Base-by-base conservation (phyloP, 2,797 vertebrate species). In the Decapterus maruadsi region DNA sequence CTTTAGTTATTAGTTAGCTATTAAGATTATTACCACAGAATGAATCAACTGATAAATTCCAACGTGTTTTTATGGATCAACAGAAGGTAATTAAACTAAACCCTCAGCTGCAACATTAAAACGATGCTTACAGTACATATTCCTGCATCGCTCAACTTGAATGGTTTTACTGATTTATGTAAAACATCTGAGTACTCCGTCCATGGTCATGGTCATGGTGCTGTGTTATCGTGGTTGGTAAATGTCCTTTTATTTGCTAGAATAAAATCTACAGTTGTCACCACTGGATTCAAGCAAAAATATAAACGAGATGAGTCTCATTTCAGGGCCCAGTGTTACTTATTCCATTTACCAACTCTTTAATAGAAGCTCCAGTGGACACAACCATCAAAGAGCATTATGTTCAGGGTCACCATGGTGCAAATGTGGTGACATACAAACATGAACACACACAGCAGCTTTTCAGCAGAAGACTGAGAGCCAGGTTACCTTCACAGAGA, bases 401-500 rank as follows among this genome's bases (percentile, higher is more conserved):
- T 26, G 38, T 45, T 11, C 19, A 4, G 1, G 16, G 8, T 60
- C 13, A 13, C 38, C 43, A 11, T 14, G 11, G 40, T 20, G 6
- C 3, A 55, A 26, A 46, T 22, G 20, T 46, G 51, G 22, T 53
- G 26, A 26, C 14, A 26, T 14, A 53, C 20, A 22, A 22, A 50
- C 19, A 20, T 8, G 9, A 6, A 53, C 51, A 58, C 40, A 57
- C n/a, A 62, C 20, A 26, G 26, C 46, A 0, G 4, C 9, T 57
- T 73, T 64, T 68, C 36, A 60, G 14, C 6, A 6, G 29, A 20
- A 42, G 53, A 40, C 0, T 12, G 0, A 38, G 51, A 72, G 31
- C 0, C 46, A 67, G 75, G 58, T 95, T 95, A 99, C 98, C 96
- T 84, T 90, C 59, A 92, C 46, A 56, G 92, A 91, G 84, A 97